phyloP scores from a whole-genome alignment of 1,140 invertebrate species.

The Sarcophaga bullata region DNA sequence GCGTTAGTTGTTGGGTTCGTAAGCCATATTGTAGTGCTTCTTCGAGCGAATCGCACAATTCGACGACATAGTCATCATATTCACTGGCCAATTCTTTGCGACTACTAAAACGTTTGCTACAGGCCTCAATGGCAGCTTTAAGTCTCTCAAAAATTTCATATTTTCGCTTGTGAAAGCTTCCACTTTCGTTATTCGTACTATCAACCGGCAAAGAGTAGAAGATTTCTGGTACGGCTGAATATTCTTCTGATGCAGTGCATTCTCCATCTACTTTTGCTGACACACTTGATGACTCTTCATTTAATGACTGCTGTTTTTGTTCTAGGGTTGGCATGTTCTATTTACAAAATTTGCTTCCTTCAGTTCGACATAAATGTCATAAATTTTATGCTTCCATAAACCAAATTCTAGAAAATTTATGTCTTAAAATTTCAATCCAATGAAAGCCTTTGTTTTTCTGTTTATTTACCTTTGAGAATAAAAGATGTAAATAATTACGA shows the following conservation, averaged over 20 bases:
- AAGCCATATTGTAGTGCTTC: slow-evolving; percentile 75
- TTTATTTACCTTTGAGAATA: too few relatives aligned
- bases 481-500: too few relatives aligned
- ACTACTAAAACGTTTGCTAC: slow-evolving; percentile 78
- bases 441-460: too few relatives aligned
- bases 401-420: too few relatives aligned
- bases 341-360: not conserved
- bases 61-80: slow-evolving; percentile 71
- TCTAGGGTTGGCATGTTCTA: not conserved
- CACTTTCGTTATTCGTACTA: slow-evolving; percentile 48
- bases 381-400: too few relatives aligned
- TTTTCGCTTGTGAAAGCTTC: slow-evolving; percentile 54
- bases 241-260: slow-evolving; percentile 13
- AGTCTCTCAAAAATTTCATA: slow-evolving; percentile 59
- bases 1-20: slow-evolving; percentile 51
- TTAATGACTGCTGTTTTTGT: not conserved
- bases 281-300: not conserved
- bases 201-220: not conserved
- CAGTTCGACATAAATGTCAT: too few relatives aligned
- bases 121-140: slow-evolving; percentile 75
- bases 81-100: slow-evolving; percentile 84
- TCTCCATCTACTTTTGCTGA: not conserved
- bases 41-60: slow-evolving; percentile 74
- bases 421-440: too few relatives aligned
- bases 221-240: not conserved